Base-by-base conservation (phyloP, 2,888 invertebrate species). In the Gastrophysa polygoni region DNA sequence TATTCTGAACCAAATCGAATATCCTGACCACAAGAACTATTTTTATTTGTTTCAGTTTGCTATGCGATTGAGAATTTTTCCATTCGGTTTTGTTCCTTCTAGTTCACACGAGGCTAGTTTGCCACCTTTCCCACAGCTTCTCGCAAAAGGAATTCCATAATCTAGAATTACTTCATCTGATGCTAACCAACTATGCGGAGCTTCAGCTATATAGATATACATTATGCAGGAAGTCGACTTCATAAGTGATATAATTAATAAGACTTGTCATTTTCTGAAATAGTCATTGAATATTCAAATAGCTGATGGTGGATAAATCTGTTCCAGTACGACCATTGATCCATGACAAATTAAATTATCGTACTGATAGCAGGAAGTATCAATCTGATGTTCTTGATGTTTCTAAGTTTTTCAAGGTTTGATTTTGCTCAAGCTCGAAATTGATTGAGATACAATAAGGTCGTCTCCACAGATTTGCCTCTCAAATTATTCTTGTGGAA, bases 71-170 rank as follows among this genome's bases (percentile, higher is more conserved):
- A 11, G 4, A 44, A 52, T 16, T 34, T 38, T 52, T 48, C 34
- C 29, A 34, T 34, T 28, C 29, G 14, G 54, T 48, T 24, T 43
- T 47, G 48, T 57, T 52, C 38, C 47, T 49, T 49, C 47, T 74
- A 72, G 71, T 65, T 67, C 67, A 62, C 67, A 67, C 64, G 67
- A 58, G 58, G 64, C 61, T 64, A 57, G 38, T 28, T 62, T 59
- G 59, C 64, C 60, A 58, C 62, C 57, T 60, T 59, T 67, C 67
- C 61, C 62, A 64, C 67, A 64, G 52, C 20, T 21, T 34, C 34
- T 52, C 54, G 28, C 20, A 21, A 57, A 55, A 52, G 57, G 60
- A 57, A 43, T 50, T 54, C 24, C 54, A 54, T 54, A 54, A 43
- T 54, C 43, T 54, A 54, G 54, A 54, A 43, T 54, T 54, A 54